A percentile compares a stretch with the other conserved stretches of the same genome.
Evolutionary conservation across 1,140 invertebrate species (phyloP).

Genomic region (Apis cerana): DNA sequence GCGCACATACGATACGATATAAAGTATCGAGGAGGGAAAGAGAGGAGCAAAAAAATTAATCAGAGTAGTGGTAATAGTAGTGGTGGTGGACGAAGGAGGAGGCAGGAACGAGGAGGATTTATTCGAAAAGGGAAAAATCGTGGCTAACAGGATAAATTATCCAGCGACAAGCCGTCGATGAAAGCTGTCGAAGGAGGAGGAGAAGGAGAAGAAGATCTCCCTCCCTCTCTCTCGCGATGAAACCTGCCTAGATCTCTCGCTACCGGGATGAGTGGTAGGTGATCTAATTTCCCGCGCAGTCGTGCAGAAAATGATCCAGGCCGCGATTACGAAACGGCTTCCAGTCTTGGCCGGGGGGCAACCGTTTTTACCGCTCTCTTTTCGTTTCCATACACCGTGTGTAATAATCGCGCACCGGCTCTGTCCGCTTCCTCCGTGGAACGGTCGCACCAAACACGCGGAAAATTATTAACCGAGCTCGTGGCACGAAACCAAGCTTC

Average conservation of each 20-base stretch:
- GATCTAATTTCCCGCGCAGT: slow-evolving; percentile 81
- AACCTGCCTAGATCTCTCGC: slow-evolving; percentile 70
- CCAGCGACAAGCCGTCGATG: slow-evolving; percentile 69
- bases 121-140: slow-evolving; percentile 10
- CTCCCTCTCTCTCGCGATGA: slow-evolving; percentile 46
- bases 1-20: slow-evolving; percentile 34
- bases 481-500: background rate
- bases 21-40: background rate
- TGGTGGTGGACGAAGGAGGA: background rate
- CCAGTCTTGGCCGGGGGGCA: slow-evolving; percentile 78
- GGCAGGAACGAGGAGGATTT: background rate
- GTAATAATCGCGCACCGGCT: slow-evolving; percentile 68
- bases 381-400: slow-evolving; percentile 70
- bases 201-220: background rate
- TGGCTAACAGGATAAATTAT: slow-evolving; percentile 78
- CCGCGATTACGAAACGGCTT: slow-evolving; percentile 80
- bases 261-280: slow-evolving; percentile 79
- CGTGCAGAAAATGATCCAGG: slow-evolving; percentile 81
- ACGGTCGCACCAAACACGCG: slow-evolving; percentile 8
- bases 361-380: slow-evolving; percentile 70
- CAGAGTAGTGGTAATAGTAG: too few species aligned
- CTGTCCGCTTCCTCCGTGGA: slow-evolving; percentile 68
- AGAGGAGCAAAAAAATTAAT: slow-evolving; percentile 7
- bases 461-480: slow-evolving; percentile 6
- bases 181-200: slow-evolving; percentile 6